Evolutionary conservation across 1,140 invertebrate genomes (phyloP), one percentile per base, ranked within the genome.

Genomic region (Drosophila suzukii): DNA sequence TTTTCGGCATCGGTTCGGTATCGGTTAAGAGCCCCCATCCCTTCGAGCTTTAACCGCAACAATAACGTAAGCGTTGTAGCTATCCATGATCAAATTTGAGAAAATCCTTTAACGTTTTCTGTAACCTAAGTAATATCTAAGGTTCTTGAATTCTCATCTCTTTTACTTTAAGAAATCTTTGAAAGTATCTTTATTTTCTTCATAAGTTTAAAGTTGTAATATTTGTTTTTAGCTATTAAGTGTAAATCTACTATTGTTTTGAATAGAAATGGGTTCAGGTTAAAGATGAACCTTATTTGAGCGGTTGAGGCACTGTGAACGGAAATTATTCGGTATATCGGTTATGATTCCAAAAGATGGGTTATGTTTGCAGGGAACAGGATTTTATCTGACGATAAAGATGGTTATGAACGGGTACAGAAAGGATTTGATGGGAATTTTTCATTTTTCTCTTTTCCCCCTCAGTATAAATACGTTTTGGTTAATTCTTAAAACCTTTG

Each of bases 31-130:
- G 30, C 13, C 13, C n/a, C 15, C n/a, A 34, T 12, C n/a, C 15
- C 36, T 15, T 60, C 27, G 38, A 15, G 38, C 36, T 11, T 36
- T 10, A 24, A 41, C n/a, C 17, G 60, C 54, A 24, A 41, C 1
- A 32, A 58, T 30, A 83, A 32, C 60, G 62, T 68, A 13, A 54
- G 55, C 58, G 39, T 43, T 7, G 6, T 41, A 41, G n/a, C n/a
- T n/a, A 6, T 34, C 8, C 32, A 10, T 34, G 32, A 34, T 34
- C 2, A 10, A 10, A 34, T 34, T 8, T 10, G 32, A 34, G 1
- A 34, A 10, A 3, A 3, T 34, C 8, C 1, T 10, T 2, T 10
- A 10, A 10, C 7, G 7, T 10, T 34, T 10, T 10, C 2, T 10
- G 3, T 3, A 34, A 34, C 32, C 41, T 32, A 39, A 78, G 1